Evolutionary conservation across 1,140 invertebrate species (phyloP).

Genomic region (Heliconius nattereri): DNA sequence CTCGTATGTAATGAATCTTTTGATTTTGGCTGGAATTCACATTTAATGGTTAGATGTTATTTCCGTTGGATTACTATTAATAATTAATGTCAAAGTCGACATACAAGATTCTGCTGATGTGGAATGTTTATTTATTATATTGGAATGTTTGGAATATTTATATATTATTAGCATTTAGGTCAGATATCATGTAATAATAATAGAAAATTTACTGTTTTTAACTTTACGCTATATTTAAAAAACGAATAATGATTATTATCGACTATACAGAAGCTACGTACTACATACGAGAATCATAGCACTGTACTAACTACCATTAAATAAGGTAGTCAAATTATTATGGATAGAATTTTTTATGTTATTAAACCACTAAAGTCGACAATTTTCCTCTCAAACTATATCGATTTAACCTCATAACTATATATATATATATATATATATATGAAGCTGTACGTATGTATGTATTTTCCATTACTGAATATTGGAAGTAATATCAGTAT

Average conservation of each 20-base stretch:
- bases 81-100: no score
- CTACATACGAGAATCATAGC: no score
- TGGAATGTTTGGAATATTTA: no score
- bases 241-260: no score
- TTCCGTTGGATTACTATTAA: background rate
- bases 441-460: background rate
- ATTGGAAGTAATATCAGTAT: background rate
- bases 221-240: no score
- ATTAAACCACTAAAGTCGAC: background rate
- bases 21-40: background rate
- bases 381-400: background rate
- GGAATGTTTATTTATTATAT: no score
- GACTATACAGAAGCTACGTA: no score
- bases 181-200: no score
- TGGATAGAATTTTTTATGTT: background rate
- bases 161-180: no score
- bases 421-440: background rate
- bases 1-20: background rate
- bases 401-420: background rate
- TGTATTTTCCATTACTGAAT: background rate
- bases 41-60: background rate
- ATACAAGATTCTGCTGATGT: no score
- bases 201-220: no score
- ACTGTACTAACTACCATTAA: background rate
- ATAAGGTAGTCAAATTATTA: background rate